A percentile compares a stretch with the other conserved stretches of the same genome.
phyloP scores from a whole-genome alignment of 2,888 invertebrate species.

The Drosophila sordidula region DNA sequence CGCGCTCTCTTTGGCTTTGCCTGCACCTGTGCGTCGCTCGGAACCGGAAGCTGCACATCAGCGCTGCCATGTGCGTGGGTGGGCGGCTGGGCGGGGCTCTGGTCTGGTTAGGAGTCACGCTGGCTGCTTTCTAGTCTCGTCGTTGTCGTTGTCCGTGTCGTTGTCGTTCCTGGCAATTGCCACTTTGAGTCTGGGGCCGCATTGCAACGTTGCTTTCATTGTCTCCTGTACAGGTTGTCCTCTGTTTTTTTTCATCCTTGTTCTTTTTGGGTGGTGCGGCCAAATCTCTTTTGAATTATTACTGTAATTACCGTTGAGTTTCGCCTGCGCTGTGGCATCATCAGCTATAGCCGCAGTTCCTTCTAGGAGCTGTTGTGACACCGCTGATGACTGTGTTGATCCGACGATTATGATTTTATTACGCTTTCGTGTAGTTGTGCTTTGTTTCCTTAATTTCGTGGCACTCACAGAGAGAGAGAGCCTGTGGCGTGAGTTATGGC shows the following conservation, averaged over 20 bases:
- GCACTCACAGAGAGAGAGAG: slow-evolving; percentile 21
- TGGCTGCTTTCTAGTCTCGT: slow-evolving; percentile 54
- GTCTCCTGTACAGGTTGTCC: slow-evolving; percentile 57
- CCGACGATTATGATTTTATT: slow-evolving; percentile 84
- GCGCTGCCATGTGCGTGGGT: slow-evolving; percentile 58
- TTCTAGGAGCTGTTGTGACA: slow-evolving; percentile 70
- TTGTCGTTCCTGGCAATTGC: slow-evolving; percentile 63
- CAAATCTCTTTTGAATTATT: slow-evolving; percentile 84
- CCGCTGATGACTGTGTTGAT: slow-evolving; percentile 84
- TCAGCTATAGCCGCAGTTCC: slow-evolving; percentile 19
- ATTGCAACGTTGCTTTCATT: slow-evolving; percentile 68
- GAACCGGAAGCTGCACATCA: slow-evolving; percentile 78
- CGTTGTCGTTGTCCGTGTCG: slow-evolving; percentile 33
- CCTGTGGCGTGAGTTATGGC: slow-evolving; percentile 75
- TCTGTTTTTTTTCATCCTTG: slow-evolving; percentile 5
- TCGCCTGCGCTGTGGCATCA: slow-evolving; percentile 42
- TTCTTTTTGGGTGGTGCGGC: slow-evolving; percentile 33
- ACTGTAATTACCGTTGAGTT: slow-evolving; percentile 83
- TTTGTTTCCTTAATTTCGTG: slow-evolving; percentile 74
- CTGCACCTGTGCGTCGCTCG: slow-evolving; percentile 79
- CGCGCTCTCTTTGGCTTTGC: slow-evolving; percentile 26
- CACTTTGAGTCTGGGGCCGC: slow-evolving; percentile 58
- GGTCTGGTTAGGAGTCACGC: slow-evolving; percentile 44
- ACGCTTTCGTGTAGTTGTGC: slow-evolving; percentile 79
- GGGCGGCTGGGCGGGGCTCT: slow-evolving; percentile 5